phyloP scores from a whole-genome alignment of 2,888 invertebrate species.

The Aleiodes alternator region DNA sequence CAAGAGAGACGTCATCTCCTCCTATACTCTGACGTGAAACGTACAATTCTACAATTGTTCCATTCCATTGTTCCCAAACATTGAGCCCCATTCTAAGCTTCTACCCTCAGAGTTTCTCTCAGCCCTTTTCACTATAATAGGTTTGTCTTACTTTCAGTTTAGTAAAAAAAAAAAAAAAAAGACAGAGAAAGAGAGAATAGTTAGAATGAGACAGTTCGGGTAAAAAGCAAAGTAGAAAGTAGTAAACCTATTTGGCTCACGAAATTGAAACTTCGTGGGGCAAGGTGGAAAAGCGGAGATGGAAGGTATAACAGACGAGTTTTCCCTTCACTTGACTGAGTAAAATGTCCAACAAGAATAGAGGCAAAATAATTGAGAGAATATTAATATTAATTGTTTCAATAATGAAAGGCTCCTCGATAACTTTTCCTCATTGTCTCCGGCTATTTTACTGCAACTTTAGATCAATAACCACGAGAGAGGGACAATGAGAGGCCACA shows the following conservation, averaged over 20 bases:
- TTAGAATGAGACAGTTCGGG: too few relatives aligned
- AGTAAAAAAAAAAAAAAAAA: background rate
- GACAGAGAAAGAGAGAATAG: background rate
- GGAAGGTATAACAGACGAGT: conserved; percentile 44
- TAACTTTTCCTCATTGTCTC: conserved; percentile 16
- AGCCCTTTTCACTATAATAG: conserved; percentile 50
- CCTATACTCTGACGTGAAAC: conserved; percentile 44
- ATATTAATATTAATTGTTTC: conserved; percentile 31
- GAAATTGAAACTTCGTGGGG: conserved; percentile 58
- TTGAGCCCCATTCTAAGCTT: conserved; percentile 31
- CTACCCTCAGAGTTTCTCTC: background rate
- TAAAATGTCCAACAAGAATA: background rate
- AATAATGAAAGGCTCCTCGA: conserved; percentile 19
- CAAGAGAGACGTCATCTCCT: conserved; percentile 26
- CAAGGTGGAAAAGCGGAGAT: conserved; percentile 50
- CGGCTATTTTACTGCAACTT: background rate
- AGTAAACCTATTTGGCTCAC: conserved; percentile 59
- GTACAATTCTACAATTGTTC: conserved; percentile 56
- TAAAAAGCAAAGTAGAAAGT: conserved; percentile 44
- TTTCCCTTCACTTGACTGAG: conserved; percentile 42
- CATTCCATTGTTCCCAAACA: conserved; percentile 58
- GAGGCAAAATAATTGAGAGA: conserved; percentile 1
- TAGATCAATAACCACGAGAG: conserved; percentile 11
- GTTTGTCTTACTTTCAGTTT: conserved; percentile 59
- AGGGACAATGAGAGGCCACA: conserved; percentile 15